These are phyloP conservation scores for Laticauda colubrina DNA, from an alignment of 2,113 vertebrate species.

Conservation along the genomic window DNA sequence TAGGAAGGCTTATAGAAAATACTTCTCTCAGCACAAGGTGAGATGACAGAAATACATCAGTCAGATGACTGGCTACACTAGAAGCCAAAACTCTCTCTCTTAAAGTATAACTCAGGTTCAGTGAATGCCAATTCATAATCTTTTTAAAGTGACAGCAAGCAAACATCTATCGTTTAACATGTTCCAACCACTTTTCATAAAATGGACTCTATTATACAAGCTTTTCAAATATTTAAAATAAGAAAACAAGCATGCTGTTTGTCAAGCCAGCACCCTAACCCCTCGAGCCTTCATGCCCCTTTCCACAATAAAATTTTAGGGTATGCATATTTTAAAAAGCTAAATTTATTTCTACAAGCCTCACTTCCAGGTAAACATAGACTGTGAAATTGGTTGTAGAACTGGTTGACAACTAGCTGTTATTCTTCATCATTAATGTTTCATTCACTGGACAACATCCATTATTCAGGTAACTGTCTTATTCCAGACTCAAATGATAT, in stretches of 20 bases:
- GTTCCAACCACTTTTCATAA: conserved; percentile 17
- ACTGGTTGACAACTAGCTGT: not conserved
- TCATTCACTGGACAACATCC: not conserved
- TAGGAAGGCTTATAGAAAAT: conserved; percentile 67
- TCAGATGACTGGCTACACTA: conserved; percentile 59
- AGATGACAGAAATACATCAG: conserved; percentile 67
- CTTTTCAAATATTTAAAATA: not conserved
- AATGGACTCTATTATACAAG: not conserved
- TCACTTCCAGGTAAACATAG: not conserved
- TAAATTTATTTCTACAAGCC: not conserved
- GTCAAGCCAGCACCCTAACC: not conserved
- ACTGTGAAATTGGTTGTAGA: not conserved
- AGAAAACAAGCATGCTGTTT: not conserved
- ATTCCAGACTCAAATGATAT: not conserved
- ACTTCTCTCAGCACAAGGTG: conserved; percentile 67
- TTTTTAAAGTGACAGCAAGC: conserved; percentile 19
- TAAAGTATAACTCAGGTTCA: conserved; percentile 61
- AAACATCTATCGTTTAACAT: not conserved
- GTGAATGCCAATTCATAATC: conserved; percentile 25
- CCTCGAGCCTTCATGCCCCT: not conserved
- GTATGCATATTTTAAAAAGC: not conserved
- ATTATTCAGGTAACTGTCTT: not conserved
- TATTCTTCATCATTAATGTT: not conserved
- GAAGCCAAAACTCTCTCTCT: conserved; percentile 56
- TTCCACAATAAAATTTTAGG: not conserved